Base-by-base conservation (phyloP, 2,113 vertebrate species). In the Bubalus kerabau region DNA sequence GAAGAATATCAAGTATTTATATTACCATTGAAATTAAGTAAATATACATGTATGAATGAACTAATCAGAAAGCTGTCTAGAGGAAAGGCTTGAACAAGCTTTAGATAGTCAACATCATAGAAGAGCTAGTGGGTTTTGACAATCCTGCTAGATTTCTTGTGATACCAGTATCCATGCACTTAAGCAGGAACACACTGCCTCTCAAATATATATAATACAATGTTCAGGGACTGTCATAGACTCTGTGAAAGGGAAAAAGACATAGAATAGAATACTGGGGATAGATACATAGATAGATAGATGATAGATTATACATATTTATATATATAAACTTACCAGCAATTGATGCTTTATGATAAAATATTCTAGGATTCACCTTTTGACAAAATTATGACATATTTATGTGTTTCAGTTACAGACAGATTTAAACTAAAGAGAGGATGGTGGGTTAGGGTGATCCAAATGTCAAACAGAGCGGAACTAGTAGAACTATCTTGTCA, bases 171-270 rank as follows among this genome's bases (percentile, higher is more conserved):
- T 14, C 24, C 30, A 23, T 1, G 28, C 36, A 52, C 48, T n/a
- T 36, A 80, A 62, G 23, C 28, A 62, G 28, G 50, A 14, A 9
- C 56, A 78, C 21, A 28, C 10, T 30, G n/a, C 2, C 21, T 64
- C 30, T 56, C 57, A 78, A 56, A 15, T 28, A 32, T 43, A 16
- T 1, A 43, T 50, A 52, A n/a, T 40, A 57, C 2, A 50, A 6
- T 67, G 10, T 80, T 95, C 17, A 80, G 36, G 40, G 14, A 13
- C 56, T 14, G 7, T 90, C 36, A 14, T 40, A 64, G 12, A 6
- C 30, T 67, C 24, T 64, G 4, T 46, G 13, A 85, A 67, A 57
- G 19, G 36, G 40, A 94, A 93, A 90, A 90, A 94, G 30, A 26
- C 19, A 36, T 32, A 52, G 48, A 36, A 30, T 32, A 74, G 48